Evolutionary conservation across 2,888 invertebrate species (phyloP).

Genomic region (Cinara cedri): DNA sequence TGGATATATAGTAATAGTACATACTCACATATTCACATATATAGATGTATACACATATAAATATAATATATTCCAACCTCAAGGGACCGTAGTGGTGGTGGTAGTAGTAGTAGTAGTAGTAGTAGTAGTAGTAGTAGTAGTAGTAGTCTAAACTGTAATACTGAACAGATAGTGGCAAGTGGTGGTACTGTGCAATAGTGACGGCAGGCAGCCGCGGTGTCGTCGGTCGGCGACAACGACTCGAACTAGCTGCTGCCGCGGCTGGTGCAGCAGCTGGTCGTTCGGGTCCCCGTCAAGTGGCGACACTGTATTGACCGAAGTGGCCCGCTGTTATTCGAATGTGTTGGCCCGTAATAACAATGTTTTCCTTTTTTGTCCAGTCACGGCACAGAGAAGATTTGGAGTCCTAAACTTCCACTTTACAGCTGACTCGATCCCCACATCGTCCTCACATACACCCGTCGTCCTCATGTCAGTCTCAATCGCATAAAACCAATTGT

Average conservation of each 20-base stretch:
- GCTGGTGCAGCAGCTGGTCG: too few species aligned
- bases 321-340: neutral
- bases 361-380: too few species aligned
- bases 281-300: neutral
- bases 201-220: neutral
- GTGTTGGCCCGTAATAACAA: too few species aligned
- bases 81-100: conserved; percentile 1
- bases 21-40: too few species aligned
- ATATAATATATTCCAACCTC: conserved; percentile 1
- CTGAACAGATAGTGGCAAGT: neutral
- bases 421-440: too few species aligned
- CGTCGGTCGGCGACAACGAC: neutral
- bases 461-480: too few species aligned
- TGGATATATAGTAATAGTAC: neutral
- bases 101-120: neutral
- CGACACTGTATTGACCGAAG: neutral
- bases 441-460: too few species aligned
- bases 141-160: neutral
- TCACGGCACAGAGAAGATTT: too few species aligned
- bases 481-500: too few species aligned
- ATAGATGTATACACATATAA: neutral
- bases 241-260: neutral
- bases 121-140: too few species aligned
- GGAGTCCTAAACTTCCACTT: too few species aligned
- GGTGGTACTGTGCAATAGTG: neutral